phyloP scores from a whole-genome alignment of 2,888 invertebrate species.

The Tenthredo livida region DNA sequence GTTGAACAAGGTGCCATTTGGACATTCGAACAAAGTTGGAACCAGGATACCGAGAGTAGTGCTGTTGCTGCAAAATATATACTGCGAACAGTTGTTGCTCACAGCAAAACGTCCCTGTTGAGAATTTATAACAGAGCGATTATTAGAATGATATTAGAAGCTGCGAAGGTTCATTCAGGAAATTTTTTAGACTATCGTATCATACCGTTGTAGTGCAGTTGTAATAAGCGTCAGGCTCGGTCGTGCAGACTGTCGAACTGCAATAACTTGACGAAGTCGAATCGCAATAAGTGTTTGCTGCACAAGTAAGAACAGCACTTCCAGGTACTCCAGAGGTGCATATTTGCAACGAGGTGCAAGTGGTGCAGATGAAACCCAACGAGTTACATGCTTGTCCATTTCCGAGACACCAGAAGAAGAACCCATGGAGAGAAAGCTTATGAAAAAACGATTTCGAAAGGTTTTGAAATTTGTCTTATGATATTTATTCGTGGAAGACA shows the following conservation, averaged over 20 bases:
- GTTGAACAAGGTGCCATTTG: conserved; percentile 6
- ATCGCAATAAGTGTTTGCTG: conserved; percentile 11
- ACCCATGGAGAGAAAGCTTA: conserved; percentile 19
- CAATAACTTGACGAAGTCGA: conserved; percentile 11
- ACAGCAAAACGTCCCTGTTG: conserved; percentile 42
- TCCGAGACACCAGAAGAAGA: conserved; percentile 29
- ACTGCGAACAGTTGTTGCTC: conserved; percentile 35
- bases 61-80: conserved; percentile 23
- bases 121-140: background rate
- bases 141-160: background rate
- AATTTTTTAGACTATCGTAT: background rate
- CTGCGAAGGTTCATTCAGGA: background rate
- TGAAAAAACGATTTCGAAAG: background rate
- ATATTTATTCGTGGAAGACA: background rate
- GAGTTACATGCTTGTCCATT: conserved; percentile 29
- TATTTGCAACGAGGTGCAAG: conserved; percentile 11
- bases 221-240: background rate
- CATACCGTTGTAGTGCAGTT: conserved; percentile 21
- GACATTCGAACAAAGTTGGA: conserved; percentile 23
- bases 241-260: conserved; percentile 5
- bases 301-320: background rate
- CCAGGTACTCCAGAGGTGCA: background rate
- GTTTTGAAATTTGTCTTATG: background rate
- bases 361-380: conserved; percentile 22
- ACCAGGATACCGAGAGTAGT: conserved; percentile 16